phyloP scores from a whole-genome alignment of 1,140 invertebrate species.

The Diachasma alloeum region DNA sequence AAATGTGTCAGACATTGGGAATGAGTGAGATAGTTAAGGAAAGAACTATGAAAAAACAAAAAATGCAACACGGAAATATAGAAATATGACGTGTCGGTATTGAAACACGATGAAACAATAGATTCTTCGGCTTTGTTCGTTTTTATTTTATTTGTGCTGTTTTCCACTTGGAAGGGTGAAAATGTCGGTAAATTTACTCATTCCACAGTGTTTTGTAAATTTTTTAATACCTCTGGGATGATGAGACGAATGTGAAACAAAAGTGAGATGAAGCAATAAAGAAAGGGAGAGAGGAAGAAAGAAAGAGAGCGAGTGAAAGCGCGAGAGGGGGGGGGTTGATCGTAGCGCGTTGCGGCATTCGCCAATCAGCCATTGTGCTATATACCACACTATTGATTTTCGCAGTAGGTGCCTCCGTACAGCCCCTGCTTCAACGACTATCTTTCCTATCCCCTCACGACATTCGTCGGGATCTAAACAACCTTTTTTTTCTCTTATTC shows the following conservation, averaged over 20 bases:
- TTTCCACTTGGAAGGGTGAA: too few species aligned
- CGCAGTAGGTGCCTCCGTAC: constrained; percentile 35
- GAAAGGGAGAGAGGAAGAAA: background rate
- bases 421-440: constrained; percentile 38
- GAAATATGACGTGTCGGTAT: too few species aligned
- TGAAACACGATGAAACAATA: too few species aligned
- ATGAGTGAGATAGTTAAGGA: background rate
- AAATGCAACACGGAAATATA: too few species aligned
- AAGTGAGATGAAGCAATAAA: background rate
- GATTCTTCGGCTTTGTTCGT: too few species aligned
- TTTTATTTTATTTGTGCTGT: too few species aligned
- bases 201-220: too few species aligned
- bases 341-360: constrained; percentile 37
- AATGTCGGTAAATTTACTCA: too few species aligned
- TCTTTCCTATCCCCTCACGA: constrained; percentile 20
- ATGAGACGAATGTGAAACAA: background rate
- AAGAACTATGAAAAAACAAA: background rate
- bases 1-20: background rate
- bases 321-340: background rate
- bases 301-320: background rate
- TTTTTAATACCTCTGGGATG: background rate
- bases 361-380: constrained; percentile 47
- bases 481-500: constrained; percentile 15
- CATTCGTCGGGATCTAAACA: background rate
- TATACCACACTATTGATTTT: constrained; percentile 53